phyloP scores from a whole-genome alignment of 2,888 invertebrate species.

The Deilephila porcellus region DNA sequence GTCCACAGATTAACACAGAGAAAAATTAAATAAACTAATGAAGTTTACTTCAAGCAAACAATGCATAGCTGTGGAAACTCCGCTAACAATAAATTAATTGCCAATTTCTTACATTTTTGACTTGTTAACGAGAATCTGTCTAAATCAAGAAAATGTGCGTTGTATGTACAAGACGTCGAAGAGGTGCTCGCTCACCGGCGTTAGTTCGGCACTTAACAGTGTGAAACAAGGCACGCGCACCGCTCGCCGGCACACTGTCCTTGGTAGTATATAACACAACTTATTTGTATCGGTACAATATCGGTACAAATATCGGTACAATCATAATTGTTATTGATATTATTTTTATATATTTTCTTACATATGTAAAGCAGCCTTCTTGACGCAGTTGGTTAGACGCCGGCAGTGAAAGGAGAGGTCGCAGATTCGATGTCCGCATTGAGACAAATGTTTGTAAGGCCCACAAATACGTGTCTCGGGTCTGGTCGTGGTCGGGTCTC shows the following conservation, averaged over 20 bases:
- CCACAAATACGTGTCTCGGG: too few relatives aligned
- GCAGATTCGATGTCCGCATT: too few relatives aligned
- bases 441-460: too few relatives aligned
- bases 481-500: too few relatives aligned
- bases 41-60: background rate
- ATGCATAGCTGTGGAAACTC: too few relatives aligned
- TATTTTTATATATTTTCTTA: too few relatives aligned
- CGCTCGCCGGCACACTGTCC: conserved; percentile 4
- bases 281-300: conserved; percentile 4
- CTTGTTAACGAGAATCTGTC: background rate
- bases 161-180: background rate
- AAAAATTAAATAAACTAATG: conserved; percentile 4
- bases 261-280: background rate
- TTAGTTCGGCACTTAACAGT: conserved; percentile 10
- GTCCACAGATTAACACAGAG: background rate
- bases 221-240: conserved; percentile 10
- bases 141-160: background rate
- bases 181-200: conserved; percentile 1
- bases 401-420: too few relatives aligned
- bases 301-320: too few relatives aligned
- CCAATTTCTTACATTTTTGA: background rate
- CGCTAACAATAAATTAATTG: too few relatives aligned
- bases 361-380: too few relatives aligned
- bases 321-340: conserved; percentile 5
- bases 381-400: too few relatives aligned